Conservation (phyloP, 2,797 vertebrate genomes). For the Gallinago nigripennis region DNA sequence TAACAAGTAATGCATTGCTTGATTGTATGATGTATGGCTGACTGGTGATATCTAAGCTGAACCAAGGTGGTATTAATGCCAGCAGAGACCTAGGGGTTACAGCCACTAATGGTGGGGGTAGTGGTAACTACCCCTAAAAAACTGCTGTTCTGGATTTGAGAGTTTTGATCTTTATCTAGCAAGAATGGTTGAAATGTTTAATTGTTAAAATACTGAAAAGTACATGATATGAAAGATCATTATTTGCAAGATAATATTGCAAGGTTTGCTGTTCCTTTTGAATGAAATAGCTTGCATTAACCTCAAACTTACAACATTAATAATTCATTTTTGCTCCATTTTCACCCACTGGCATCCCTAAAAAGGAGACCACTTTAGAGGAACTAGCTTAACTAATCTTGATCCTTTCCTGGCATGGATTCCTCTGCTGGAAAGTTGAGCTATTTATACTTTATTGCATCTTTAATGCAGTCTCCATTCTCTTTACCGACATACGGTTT, state of each 20-base stretch:
- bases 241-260: slow-evolving; percentile 47
- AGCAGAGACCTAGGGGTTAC: neutral
- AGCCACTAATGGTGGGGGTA: neutral
- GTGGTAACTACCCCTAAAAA: neutral
- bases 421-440: slow-evolving; percentile 7
- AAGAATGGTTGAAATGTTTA: neutral
- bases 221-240: neutral
- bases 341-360: neutral
- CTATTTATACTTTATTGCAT: neutral
- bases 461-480: neutral
- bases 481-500: neutral
- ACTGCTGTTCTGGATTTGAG: neutral
- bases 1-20: neutral
- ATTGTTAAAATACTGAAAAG: neutral
- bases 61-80: neutral
- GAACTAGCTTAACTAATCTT: slow-evolving; percentile 35
- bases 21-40: neutral
- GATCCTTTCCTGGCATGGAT: neutral
- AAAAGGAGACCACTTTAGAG: neutral
- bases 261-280: slow-evolving; percentile 50
- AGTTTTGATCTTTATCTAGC: neutral
- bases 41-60: neutral
- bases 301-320: slow-evolving; percentile 4
- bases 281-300: slow-evolving; percentile 40
- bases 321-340: slow-evolving; percentile 4